Conservation (phyloP, 2,113 vertebrate genomes). For the Leiothrix lutea region DNA sequence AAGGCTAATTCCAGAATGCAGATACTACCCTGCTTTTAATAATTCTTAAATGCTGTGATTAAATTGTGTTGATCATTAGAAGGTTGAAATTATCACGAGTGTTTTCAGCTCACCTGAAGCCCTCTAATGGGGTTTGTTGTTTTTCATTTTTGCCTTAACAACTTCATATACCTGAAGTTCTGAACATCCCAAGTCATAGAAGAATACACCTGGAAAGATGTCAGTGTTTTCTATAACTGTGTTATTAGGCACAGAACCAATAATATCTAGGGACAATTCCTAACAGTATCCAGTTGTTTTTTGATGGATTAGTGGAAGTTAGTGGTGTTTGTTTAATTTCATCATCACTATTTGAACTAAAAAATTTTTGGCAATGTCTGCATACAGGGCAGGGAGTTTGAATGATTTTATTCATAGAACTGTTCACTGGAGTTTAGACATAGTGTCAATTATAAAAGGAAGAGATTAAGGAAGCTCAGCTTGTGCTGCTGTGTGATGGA, state of each 20-base stretch:
- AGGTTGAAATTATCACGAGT: not conserved
- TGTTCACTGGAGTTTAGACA: not conserved
- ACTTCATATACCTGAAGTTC: not conserved
- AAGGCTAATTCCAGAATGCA: not conserved
- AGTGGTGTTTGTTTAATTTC: not conserved
- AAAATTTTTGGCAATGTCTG: not conserved
- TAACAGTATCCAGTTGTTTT: not conserved
- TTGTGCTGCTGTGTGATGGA: not conserved
- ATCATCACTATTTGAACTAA: not conserved
- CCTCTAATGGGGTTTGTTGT: not conserved
- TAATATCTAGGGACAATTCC: not conserved
- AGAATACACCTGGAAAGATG: not conserved
- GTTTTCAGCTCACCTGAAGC: not conserved
- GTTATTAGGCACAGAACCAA: not conserved
- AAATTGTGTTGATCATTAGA: not conserved
- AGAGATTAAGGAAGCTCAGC: not conserved
- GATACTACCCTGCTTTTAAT: not conserved
- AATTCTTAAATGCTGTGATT: not conserved
- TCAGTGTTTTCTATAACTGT: not conserved
- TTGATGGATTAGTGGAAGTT: not conserved
- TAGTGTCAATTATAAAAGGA: not conserved
- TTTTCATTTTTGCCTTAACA: not conserved
- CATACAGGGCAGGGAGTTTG: not conserved
- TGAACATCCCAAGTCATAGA: not conserved
- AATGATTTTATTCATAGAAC: not conserved